These are phyloP conservation scores for Gibbula magus DNA, from an alignment of 2,888 invertebrate genomes.

Conservation along the genomic window DNA sequence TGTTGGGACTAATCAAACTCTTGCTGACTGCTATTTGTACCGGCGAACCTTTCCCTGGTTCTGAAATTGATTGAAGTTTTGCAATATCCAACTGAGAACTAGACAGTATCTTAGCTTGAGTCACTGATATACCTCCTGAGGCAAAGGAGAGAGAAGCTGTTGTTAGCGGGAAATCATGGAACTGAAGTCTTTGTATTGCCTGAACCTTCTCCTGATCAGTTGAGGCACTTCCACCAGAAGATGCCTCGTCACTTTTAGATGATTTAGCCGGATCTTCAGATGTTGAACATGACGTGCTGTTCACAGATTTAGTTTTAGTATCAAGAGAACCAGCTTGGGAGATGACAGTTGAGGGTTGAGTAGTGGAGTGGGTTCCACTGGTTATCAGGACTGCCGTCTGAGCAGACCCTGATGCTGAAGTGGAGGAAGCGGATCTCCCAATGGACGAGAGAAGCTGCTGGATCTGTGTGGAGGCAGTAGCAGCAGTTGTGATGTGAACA, in stretches of 20 bases:
- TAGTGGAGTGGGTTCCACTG: not conserved
- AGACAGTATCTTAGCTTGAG: conserved; percentile 57
- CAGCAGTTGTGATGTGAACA: conserved; percentile 56
- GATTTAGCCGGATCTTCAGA: not conserved
- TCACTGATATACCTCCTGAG: conserved; percentile 47
- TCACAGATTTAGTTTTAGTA: not conserved
- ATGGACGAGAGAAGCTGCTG: conserved; percentile 67
- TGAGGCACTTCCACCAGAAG: conserved; percentile 50
- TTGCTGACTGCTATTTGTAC: conserved; percentile 36
- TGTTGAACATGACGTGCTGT: not conserved
- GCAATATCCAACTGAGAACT: conserved; percentile 22
- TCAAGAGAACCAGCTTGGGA: not conserved
- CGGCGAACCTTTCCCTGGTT: not conserved
- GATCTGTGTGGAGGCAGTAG: conserved; percentile 64
- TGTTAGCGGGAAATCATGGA: conserved; percentile 68
- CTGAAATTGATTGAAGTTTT: not conserved
- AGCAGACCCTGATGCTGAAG: not conserved
- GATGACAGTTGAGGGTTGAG: not conserved
- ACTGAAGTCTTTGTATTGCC: conserved; percentile 66
- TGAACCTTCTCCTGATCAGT: conserved; percentile 53
- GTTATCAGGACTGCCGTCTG: conserved; percentile 10
- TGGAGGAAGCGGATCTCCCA: conserved; percentile 20
- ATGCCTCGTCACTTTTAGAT: not conserved
- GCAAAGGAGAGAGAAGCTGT: conserved; percentile 51
- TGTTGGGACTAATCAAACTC: conserved; percentile 28